These are phyloP conservation scores for Tachycineta bicolor DNA, from an alignment of 2,113 vertebrate genomes.

Conservation along the genomic window DNA sequence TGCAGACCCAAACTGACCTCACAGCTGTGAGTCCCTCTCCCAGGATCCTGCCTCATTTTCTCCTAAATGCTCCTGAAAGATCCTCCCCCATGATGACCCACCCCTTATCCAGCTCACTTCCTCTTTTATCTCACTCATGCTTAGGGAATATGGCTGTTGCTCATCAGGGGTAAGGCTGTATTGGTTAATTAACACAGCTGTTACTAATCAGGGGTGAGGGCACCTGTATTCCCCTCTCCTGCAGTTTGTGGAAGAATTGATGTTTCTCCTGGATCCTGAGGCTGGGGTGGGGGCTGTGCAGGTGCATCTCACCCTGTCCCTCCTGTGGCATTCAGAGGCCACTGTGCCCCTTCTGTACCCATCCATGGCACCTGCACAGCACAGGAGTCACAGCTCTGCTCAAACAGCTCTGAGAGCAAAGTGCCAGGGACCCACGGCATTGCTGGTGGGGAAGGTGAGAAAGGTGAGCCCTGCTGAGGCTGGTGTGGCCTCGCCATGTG, in stretches of 20 bases:
- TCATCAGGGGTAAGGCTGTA: neutral
- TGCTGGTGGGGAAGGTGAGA: rapidly evolving
- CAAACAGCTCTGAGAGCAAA: neutral
- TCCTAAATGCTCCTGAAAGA: neutral
- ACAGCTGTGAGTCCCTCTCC: neutral
- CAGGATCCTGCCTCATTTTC: neutral
- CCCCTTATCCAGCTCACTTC: neutral
- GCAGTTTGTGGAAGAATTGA: too few relatives aligned
- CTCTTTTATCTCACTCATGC: neutral
- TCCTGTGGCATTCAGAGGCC: too few relatives aligned
- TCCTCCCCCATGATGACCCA: neutral
- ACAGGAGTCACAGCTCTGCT: rapidly evolving
- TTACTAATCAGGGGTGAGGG: neutral
- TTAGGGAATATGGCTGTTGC: neutral
- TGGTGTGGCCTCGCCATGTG: rapidly evolving
- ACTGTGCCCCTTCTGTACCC: too few relatives aligned
- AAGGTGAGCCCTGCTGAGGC: neutral
- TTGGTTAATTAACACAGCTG: neutral
- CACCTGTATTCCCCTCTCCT: neutral
- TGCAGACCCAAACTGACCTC: neutral
- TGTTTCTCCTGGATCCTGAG: neutral
- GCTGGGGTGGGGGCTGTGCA: neutral
- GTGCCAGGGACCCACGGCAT: rapidly evolving
- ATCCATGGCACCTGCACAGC: neutral
- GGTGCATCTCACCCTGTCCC: too few relatives aligned